phyloP scores from a whole-genome alignment of 2,113 vertebrate genomes.

The Benthochromis sp. region DNA sequence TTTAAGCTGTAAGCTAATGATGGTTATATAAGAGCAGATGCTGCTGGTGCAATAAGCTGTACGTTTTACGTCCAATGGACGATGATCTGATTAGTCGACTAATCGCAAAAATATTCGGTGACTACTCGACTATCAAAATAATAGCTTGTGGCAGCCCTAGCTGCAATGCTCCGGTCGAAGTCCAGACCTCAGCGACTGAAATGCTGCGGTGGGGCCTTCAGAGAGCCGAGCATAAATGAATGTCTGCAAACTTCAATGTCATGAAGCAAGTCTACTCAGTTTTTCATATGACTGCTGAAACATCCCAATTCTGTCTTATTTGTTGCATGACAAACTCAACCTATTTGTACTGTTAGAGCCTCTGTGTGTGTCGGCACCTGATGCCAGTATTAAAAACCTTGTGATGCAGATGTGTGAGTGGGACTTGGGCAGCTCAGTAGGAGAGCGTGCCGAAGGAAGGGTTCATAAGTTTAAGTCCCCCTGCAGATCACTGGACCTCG shows the following conservation, averaged over 20 bases:
- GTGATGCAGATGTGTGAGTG: neutral
- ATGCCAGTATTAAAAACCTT: neutral
- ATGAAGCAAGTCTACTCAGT: neutral
- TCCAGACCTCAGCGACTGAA: neutral
- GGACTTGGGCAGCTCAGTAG: neutral
- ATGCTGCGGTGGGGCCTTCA: neutral
- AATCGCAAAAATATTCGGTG: fast-evolving
- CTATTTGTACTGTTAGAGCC: neutral
- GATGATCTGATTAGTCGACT: neutral
- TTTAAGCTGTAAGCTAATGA: neutral
- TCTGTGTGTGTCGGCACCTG: neutral
- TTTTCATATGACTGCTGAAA: neutral
- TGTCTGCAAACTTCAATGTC: neutral
- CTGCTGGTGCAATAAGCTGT: neutral
- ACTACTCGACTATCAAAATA: neutral
- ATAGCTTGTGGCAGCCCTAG: fast-evolving
- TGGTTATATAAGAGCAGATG: neutral
- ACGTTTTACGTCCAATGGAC: fast-evolving
- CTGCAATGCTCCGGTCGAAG: neutral
- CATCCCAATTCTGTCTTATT: neutral
- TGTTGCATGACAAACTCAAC: neutral
- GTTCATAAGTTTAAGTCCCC: fast-evolving
- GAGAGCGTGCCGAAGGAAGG: neutral
- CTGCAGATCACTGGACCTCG: neutral
- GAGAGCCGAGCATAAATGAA: neutral